Percentiles rank a stretch among this genome's conserved stretches.
Evolutionary conservation across 1,140 invertebrate species (phyloP).

Genomic region (Phenacoccus solenopsis): DNA sequence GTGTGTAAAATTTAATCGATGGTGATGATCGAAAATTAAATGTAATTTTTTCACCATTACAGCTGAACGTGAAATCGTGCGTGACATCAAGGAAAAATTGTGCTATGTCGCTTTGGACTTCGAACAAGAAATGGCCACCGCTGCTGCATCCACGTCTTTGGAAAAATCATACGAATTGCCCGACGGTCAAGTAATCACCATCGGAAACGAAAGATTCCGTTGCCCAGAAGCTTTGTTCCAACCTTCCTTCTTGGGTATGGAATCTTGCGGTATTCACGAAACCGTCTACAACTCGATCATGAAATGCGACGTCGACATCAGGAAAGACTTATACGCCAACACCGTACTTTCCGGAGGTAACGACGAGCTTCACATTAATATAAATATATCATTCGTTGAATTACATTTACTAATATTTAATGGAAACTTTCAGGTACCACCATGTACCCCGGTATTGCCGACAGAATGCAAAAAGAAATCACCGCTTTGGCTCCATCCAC

Average conservation of each 20-base stretch:
- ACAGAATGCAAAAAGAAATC: conserved; percentile 75
- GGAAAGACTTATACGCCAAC: conserved; percentile 61
- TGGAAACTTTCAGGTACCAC: conserved; percentile 43
- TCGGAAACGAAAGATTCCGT: conserved; percentile 78
- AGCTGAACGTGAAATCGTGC: conserved; percentile 89
- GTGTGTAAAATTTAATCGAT: too few species aligned
- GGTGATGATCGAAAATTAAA: not conserved
- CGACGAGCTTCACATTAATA: not conserved
- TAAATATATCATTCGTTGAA: not conserved
- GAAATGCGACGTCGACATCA: conserved; percentile 79
- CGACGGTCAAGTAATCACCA: conserved; percentile 65
- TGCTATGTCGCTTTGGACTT: conserved; percentile 72
- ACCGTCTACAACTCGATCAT: conserved; percentile 81
- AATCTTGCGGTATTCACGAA: conserved; percentile 69
- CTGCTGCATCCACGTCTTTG: conserved; percentile 58
- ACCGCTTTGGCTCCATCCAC: conserved; percentile 60
- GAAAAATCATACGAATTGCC: conserved; percentile 74
- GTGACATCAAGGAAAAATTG: conserved; percentile 89
- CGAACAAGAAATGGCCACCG: conserved; percentile 80
- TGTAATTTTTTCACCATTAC: conserved; percentile 35
- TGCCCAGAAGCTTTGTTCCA: conserved; percentile 77
- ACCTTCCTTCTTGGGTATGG: conserved; percentile 67
- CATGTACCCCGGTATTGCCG: conserved; percentile 65
- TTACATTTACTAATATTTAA: not conserved
- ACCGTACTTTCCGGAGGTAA: conserved; percentile 50